phyloP scores from a whole-genome alignment of 1,140 invertebrate genomes.

The Lepeophtheirus salmonis region DNA sequence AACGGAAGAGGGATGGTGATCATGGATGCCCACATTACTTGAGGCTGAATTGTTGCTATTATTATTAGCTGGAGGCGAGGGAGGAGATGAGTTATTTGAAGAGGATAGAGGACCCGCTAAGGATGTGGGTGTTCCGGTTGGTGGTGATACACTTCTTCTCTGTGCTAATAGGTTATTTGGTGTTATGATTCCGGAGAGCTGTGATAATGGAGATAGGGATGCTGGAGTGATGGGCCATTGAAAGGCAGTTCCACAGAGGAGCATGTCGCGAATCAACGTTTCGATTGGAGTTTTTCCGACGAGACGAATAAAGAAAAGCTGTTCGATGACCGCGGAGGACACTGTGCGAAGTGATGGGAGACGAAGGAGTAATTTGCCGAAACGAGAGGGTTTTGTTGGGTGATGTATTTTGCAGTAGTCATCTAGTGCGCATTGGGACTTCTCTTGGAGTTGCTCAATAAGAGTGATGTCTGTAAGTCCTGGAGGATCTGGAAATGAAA shows the following conservation, averaged over 20 bases:
- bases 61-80: neutral
- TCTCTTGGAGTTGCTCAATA: constrained; percentile 38
- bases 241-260: constrained; percentile 40
- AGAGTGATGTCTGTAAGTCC: constrained; percentile 35
- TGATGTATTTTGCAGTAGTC: constrained; percentile 38
- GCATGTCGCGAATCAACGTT: constrained; percentile 30
- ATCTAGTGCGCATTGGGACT: constrained; percentile 38
- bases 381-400: constrained; percentile 35
- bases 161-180: neutral
- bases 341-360: constrained; percentile 37
- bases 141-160: neutral
- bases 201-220: neutral
- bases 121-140: neutral
- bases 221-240: constrained; percentile 50
- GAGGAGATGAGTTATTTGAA: neutral
- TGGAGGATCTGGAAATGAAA: constrained; percentile 32
- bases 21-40: too few relatives aligned
- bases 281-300: constrained; percentile 39
- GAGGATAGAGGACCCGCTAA: too few relatives aligned
- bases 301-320: constrained; percentile 38
- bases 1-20: too few relatives aligned
- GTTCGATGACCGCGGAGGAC: constrained; percentile 37
- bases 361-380: constrained; percentile 37
- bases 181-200: too few relatives aligned
- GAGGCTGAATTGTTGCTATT: neutral